These are phyloP conservation scores for Zonotrichia albicollis DNA, from an alignment of 2,797 vertebrate genomes.

Conservation along the genomic window DNA sequence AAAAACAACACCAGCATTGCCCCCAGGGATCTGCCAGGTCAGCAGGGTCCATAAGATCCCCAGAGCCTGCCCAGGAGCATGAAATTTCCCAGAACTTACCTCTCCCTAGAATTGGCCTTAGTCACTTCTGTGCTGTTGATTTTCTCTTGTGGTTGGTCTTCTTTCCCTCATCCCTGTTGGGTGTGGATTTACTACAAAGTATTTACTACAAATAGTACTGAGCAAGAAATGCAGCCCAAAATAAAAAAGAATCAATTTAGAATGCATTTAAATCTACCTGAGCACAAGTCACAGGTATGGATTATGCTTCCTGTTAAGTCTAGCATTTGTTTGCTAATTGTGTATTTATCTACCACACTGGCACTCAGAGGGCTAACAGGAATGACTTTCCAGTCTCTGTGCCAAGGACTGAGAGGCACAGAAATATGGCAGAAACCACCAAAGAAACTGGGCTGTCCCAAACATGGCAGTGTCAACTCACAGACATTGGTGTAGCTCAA, in stretches of 20 bases:
- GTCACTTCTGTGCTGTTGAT: neutral
- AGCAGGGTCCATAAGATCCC: fast-evolving
- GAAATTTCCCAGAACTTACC: neutral
- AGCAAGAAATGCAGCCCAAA: neutral
- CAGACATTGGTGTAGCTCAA: neutral
- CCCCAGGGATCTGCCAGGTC: neutral
- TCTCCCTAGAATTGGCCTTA: neutral
- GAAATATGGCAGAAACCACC: neutral
- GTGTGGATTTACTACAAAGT: neutral
- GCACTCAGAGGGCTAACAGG: neutral
- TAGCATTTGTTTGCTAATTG: neutral
- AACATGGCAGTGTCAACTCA: neutral
- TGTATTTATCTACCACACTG: neutral
- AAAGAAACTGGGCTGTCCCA: neutral
- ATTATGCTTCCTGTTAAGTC: neutral
- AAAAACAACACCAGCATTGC: neutral
- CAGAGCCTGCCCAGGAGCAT: neutral
- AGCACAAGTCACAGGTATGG: neutral
- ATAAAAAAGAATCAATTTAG: neutral
- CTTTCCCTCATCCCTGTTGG: neutral
- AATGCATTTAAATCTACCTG: neutral
- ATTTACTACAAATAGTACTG: neutral
- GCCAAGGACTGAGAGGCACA: neutral
- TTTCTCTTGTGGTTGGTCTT: neutral
- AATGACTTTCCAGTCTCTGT: neutral